Conservation (phyloP, 1,140 invertebrate species). For the Macrocentrus cingulum region DNA sequence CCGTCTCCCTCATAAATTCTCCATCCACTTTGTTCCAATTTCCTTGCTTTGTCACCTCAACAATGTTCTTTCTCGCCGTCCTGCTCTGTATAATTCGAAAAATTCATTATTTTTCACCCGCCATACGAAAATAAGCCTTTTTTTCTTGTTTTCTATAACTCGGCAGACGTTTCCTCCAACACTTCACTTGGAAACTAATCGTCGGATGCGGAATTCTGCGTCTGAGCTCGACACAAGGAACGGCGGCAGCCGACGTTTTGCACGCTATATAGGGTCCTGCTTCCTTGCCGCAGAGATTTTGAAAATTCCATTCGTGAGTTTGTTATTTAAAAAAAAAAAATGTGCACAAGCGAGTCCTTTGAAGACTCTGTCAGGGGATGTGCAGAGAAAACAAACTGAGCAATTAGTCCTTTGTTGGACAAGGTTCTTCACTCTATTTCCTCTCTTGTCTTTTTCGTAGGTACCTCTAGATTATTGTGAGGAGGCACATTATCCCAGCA, state of each 20-base stretch:
- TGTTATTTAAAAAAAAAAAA: too few relatives aligned
- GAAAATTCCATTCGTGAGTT: too few relatives aligned
- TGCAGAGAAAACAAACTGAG: constrained; percentile 23
- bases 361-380: too few relatives aligned
- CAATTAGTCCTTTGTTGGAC: constrained; percentile 28
- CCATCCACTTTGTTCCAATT: constrained; percentile 1
- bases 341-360: too few relatives aligned
- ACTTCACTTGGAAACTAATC: constrained; percentile 26
- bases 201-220: constrained; percentile 22
- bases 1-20: not conserved
- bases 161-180: too few relatives aligned
- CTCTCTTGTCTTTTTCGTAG: not conserved
- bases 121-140: too few relatives aligned
- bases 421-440: constrained; percentile 5
- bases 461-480: not conserved
- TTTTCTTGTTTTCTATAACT: too few relatives aligned
- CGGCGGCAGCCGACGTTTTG: too few relatives aligned
- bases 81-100: too few relatives aligned
- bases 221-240: constrained; percentile 7
- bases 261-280: not conserved
- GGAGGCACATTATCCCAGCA: not conserved
- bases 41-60: not conserved
- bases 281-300: too few relatives aligned
- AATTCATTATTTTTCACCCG: not conserved
- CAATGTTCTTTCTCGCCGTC: too few relatives aligned